These are phyloP conservation scores for Ceriagrion tenellum DNA, from an alignment of 2,888 invertebrate species.

Conservation along the genomic window DNA sequence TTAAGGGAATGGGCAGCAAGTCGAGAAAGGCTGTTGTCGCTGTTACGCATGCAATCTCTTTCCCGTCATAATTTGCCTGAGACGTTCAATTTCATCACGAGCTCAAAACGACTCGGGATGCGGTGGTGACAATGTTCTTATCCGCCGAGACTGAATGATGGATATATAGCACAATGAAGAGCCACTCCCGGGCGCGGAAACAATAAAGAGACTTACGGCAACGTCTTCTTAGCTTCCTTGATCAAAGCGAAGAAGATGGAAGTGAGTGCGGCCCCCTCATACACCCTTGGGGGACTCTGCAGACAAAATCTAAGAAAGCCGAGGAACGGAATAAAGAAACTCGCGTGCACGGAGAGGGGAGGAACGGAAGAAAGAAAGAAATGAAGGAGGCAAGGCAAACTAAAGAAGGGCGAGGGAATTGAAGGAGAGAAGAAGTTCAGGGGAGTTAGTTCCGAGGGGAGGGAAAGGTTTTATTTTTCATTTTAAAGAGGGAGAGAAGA, in stretches of 20 bases:
- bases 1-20: too few relatives aligned
- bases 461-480: not conserved
- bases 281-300: not conserved
- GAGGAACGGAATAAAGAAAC: not conserved
- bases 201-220: not conserved
- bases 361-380: not conserved
- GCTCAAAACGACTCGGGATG: not conserved
- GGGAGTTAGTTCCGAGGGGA: not conserved
- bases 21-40: too few relatives aligned
- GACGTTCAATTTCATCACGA: not conserved
- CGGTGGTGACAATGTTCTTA: too few relatives aligned
- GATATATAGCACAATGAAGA: not conserved
- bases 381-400: not conserved
- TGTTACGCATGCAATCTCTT: too few relatives aligned
- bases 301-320: not conserved
- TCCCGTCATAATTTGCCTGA: too few relatives aligned
- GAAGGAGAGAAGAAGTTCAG: not conserved
- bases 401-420: not conserved
- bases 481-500: not conserved
- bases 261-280: not conserved
- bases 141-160: not conserved
- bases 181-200: not conserved
- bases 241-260: not conserved
- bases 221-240: not conserved
- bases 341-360: not conserved